Evolutionary conservation across 2,888 invertebrate species (phyloP), one percentile per base, ranked within the genome.

Genomic region (Drosophila siamana): DNA sequence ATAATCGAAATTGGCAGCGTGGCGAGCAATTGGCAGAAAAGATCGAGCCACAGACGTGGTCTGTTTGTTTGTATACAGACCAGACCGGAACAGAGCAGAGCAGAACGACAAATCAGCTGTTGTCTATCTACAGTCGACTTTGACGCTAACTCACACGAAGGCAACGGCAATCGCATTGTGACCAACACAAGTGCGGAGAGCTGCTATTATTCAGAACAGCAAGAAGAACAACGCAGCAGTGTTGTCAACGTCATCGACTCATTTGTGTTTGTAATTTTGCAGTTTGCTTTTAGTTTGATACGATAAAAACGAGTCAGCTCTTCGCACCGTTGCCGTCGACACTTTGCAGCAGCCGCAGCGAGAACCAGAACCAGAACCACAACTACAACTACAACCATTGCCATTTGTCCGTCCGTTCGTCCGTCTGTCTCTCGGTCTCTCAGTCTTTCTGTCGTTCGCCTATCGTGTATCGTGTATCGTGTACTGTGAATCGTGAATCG

Each of bases 281-380:
- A 56, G 40, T 55, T 51, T 59, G 54, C 52, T 55, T 62, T 46
- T 19, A 38, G 40, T 28, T 33, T 59, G 41, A 22, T 47, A 63
- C 66, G 82, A 80, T 80, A 80, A 78, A 74, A 52, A 64, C 67
- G 52, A 61, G 55, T 64, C n/a, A 41, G 48, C n/a, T 33, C 46
- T 44, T 56, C 26, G 30, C 24, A 41, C 55, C 8, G 2, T 1
- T 11, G 30, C 13, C 46, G 40, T 11, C 16, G 6, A 5, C n/a
- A 7, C 11, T 2, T 1, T 5, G 38, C 44, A 30, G 33, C 46
- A 24, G 46, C 22, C 33, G 22, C 33, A 24, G 4, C 22, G n/a
- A 30, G 44, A 44, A 26, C 24, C 11, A 55, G 9, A 28, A 43
- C 9, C 19, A 44, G 3, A 36, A 24, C 4, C 16, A 36, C 16